Evolutionary conservation across 2,113 vertebrate genomes (phyloP), one percentile per base, ranked within the genome.

Genomic region (Cyphomyrus discorhynchus): DNA sequence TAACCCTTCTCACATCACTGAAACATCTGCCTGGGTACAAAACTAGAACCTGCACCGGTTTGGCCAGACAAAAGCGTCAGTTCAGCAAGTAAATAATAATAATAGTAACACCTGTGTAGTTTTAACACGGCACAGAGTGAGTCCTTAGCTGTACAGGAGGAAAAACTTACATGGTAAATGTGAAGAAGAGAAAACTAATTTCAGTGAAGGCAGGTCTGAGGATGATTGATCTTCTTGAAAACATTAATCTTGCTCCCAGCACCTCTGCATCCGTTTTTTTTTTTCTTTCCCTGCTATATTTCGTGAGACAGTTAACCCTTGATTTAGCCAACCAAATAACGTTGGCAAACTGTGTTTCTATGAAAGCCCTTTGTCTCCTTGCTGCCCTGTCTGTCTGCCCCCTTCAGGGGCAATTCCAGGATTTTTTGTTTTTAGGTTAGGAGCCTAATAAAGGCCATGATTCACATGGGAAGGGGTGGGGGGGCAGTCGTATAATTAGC

Each of bases 171-270:
- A 82, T 17, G 13, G 11, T n/a, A 45, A 56, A 77, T 77, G 82
- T 83, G 70, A 53, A 87, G n/a, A 85, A 42, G 58, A 91, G 85
- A 92, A 88, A 92, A 91, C 85, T 92, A 92, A 91, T 91, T 90
- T 90, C 88, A 80, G 89, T 89, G 91, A 91, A 93, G 90, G 91
- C 82, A 56, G 88, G 77, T 70, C 56, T 83, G 21, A 88, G 42
- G 86, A 86, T 92, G 90, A 93, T 93, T 93, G 88, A 92, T 92
- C 90, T 82, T n/a, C 45, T 91, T 52, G 82, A 90, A 89, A 2
- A 88, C 49, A 91, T 92, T 92, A 77, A 90, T 93, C 92, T 93
- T 92, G 88, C 88, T 90, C 90, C 89, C 77, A 47, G 70, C 56
- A 90, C 92, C 89, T 90, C 82, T 89, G 88, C 62, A 21, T 88